Base-by-base conservation (phyloP, 1,140 invertebrate genomes). In the Rhizoglyphus robini region DNA sequence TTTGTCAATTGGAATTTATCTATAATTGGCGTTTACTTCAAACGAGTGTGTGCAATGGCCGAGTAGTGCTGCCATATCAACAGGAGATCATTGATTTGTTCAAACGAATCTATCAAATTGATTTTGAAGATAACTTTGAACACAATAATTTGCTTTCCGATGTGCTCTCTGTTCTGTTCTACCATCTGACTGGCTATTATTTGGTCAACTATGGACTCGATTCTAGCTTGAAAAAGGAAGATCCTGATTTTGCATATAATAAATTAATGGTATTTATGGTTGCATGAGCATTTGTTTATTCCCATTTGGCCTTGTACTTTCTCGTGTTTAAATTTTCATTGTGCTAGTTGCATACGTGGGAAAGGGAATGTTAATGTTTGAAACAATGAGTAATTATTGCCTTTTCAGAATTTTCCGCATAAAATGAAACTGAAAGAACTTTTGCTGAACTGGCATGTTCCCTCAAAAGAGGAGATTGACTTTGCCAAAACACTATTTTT, bases 81-180 rank as follows among this genome's bases (percentile, higher is more conserved):
- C 8, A 5, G 51, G 20, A 54, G 20, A 54, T 20, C 23, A 32
- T 54, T 32, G 23, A 54, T 32, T 32, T 54, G 15, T 32, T 54
- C 20, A 20, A 54, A 32, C 51, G 51, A 32, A 8, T 54, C 20
- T 8, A 5, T 8, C 51, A 23, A 25, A 54, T 54, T 23, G 51
- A 54, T 32, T 54, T 54, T 54, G 51, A 54, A 32, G 51, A 54
- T 32, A 54, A 20, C 20, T 54, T 54, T 54, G 23, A 46, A 23
- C 41, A 54, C 20, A 20, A 54, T 32, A 20, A 54, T 8, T 32
- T 54, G 51, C 23, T 8, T 54, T 27, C 8, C 51, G 8, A 54
- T 23, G 51, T 8, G 8, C 20, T 8, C 20, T 54, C 8, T 32
- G 23, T 5, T 8, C 51, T 8, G 8, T 8, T 54, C 20, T 54